These are phyloP conservation scores for Lineus longissimus DNA, from an alignment of 1,140 invertebrate species.

Conservation along the genomic window DNA sequence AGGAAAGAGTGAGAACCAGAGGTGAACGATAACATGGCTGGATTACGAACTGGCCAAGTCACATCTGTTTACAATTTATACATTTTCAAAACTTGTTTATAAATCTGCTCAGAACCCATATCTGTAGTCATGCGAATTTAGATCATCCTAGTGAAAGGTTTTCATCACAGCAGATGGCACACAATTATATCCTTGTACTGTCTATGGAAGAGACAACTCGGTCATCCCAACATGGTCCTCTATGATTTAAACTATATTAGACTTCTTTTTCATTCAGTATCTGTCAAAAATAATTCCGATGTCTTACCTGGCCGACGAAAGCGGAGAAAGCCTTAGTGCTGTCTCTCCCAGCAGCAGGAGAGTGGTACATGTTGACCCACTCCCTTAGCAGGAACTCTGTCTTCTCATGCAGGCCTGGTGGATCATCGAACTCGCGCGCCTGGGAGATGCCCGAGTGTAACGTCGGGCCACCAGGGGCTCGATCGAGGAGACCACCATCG, in stretches of 20 bases:
- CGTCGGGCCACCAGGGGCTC: slow-evolving; percentile 29
- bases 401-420: slow-evolving; percentile 89
- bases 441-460: slow-evolving; percentile 86
- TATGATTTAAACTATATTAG: too few relatives aligned
- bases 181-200: too few relatives aligned
- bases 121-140: too few relatives aligned
- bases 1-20: slow-evolving; percentile 10
- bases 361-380: slow-evolving; percentile 90
- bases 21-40: slow-evolving; percentile 8
- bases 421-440: slow-evolving; percentile 87
- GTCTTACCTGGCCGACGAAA: slow-evolving; percentile 76
- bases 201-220: too few relatives aligned
- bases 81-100: too few relatives aligned
- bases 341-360: slow-evolving; percentile 73
- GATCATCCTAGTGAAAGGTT: too few relatives aligned
- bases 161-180: too few relatives aligned
- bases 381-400: slow-evolving; percentile 90
- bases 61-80: slow-evolving; percentile 3
- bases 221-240: too few relatives aligned
- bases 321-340: slow-evolving; percentile 89
- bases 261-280: too few relatives aligned
- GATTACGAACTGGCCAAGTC: too few relatives aligned
- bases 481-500: slow-evolving; percentile 28
- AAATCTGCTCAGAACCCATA: too few relatives aligned
- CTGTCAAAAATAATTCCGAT: too few relatives aligned